These are phyloP conservation scores for Accipiter virgatus DNA, from an alignment of 2,113 vertebrate genomes.

Conservation along the genomic window DNA sequence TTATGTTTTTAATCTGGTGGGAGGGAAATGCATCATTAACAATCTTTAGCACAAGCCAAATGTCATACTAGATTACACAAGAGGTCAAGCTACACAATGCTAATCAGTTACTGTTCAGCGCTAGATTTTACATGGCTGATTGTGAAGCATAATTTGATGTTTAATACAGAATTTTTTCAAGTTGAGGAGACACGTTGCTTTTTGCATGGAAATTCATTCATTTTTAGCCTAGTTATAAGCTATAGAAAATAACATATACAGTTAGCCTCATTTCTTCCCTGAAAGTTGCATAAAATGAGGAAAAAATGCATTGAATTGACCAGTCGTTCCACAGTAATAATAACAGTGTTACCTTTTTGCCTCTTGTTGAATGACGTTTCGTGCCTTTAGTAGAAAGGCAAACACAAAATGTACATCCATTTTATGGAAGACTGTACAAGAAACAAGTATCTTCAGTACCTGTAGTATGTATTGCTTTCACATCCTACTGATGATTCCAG, in stretches of 20 bases:
- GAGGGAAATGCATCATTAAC: neutral
- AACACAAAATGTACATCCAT: neutral
- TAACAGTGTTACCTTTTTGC: neutral
- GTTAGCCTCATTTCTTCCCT: neutral
- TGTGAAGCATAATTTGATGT: neutral
- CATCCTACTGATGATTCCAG: neutral
- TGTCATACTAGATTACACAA: neutral
- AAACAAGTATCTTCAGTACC: neutral
- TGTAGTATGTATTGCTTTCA: neutral
- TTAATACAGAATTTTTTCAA: neutral
- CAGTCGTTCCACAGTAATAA: neutral
- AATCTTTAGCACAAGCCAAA: neutral
- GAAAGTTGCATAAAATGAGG: neutral
- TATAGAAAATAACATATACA: neutral
- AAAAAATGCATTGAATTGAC: neutral
- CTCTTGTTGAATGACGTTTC: neutral
- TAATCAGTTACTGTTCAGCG: neutral
- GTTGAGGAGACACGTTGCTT: neutral
- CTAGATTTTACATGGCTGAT: neutral
- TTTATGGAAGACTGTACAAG: neutral
- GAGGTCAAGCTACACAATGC: neutral
- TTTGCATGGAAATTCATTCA: neutral
- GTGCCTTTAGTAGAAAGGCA: neutral
- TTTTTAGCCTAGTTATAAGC: neutral
- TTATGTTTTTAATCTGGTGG: neutral